Base-by-base conservation (phyloP, 2,113 vertebrate species). In the Prunella fulvescens region DNA sequence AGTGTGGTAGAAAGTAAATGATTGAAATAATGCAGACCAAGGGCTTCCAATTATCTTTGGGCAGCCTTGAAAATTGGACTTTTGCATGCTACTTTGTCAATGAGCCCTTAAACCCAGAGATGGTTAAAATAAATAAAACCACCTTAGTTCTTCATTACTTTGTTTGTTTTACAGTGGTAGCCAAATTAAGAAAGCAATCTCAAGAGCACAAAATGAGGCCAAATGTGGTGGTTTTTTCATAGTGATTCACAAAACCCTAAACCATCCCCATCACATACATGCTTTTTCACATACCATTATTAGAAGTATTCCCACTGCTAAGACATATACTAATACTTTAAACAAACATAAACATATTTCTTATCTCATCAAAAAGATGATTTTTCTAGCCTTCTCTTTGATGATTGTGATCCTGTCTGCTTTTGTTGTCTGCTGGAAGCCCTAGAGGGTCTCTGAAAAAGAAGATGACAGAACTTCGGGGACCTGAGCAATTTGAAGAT, bases 401-500 rank as follows among this genome's bases (percentile, higher is more conserved):
- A 93, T 92, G 47, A 81, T 82, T 94, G 17, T 73, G 81, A 97
- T 67, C 53, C 86, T 90, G 84, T 65, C 26, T 10, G 61, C 58
- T 57, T 82, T 51, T 95, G 58, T 79, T 91, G 53, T 92, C 74
- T 93, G 92, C 20, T 58, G 83, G 50, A 97, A 94, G 81, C 60
- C 53, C 78, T 77, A 14, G 44, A 61, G 65, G 47, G 69, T 84
- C 60, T 72, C 58, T 80, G 50, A 90, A 97, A 95, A 88, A 78
- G 35, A 96, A 79, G 6, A 23, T 5, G 5, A 77, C 40, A 70
- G 66, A 86, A 72, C 39, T 86, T 42, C 4, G 20, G 47, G 45
- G 45, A 89, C 37, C 71, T 74, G 60, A 96, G 50, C 47, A 96
- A 86, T 91, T 12, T 81, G 48, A 95, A 95, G 79, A 81, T 94